These are phyloP conservation scores for Zosterops pallidus DNA, from an alignment of 2,113 vertebrate genomes.

Conservation along the genomic window DNA sequence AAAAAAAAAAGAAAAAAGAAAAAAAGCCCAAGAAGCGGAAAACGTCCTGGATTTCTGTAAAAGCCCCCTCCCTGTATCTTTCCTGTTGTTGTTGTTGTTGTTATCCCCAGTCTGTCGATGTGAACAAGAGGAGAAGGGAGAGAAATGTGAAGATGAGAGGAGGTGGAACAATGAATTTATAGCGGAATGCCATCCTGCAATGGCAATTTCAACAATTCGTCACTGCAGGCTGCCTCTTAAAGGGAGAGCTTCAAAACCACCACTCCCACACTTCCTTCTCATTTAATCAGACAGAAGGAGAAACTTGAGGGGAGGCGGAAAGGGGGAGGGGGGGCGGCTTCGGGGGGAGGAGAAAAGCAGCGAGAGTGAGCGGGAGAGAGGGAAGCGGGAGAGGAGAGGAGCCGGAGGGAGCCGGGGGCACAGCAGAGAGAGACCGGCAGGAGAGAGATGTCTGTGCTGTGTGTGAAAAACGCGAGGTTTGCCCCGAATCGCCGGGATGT, in stretches of 20 bases:
- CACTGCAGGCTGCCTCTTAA: slow-evolving; percentile 83
- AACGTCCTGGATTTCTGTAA: slow-evolving; percentile 76
- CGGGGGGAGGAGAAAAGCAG: neutral
- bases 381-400: neutral
- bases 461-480: neutral
- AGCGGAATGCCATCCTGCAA: slow-evolving; percentile 84
- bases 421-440: neutral
- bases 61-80: slow-evolving; percentile 40
- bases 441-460: neutral
- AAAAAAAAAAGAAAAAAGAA: neutral
- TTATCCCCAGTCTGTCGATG: slow-evolving; percentile 78
- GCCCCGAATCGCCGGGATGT: neutral
- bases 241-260: slow-evolving; percentile 79
- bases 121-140: slow-evolving; percentile 74
- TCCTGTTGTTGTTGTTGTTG: slow-evolving; percentile 49
- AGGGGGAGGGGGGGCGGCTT: neutral
- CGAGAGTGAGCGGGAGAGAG: neutral
- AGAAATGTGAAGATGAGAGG: slow-evolving; percentile 83
- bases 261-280: slow-evolving; percentile 77
- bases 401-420: neutral
- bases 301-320: slow-evolving; percentile 27
- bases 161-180: slow-evolving; percentile 88
- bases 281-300: slow-evolving; percentile 75
- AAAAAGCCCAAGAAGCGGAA: slow-evolving; percentile 1
- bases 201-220: slow-evolving; percentile 86